Evolutionary conservation across 1,140 invertebrate genomes (phyloP).

Genomic region (Orchestia grillus): DNA sequence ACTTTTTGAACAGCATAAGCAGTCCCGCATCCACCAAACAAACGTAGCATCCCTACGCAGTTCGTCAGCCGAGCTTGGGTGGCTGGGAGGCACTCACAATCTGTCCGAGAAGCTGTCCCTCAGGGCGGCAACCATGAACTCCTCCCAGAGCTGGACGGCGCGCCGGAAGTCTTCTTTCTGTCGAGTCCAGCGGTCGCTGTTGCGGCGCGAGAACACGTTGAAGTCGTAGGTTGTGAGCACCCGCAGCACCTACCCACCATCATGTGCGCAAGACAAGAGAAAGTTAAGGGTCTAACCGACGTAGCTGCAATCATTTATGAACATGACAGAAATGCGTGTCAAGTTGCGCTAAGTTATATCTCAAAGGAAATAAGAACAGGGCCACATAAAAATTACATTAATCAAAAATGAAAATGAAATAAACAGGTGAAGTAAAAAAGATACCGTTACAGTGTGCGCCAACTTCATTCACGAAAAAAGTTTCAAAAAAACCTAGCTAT

Average conservation of each 20-base stretch:
- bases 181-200: conserved; percentile 64
- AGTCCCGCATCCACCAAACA: background rate
- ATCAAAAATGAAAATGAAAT: background rate
- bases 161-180: conserved; percentile 66
- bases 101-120: conserved; percentile 63
- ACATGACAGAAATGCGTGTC: background rate
- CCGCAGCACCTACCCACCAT: conserved; percentile 59
- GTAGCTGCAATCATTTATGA: background rate
- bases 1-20: background rate
- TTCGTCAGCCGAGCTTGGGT: background rate
- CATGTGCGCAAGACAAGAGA: background rate
- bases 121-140: conserved; percentile 57
- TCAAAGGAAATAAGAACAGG: background rate
- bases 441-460: background rate
- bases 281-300: background rate
- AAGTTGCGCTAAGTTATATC: background rate
- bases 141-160: conserved; percentile 64
- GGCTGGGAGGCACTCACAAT: conserved; percentile 55
- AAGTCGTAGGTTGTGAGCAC: conserved; percentile 66
- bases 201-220: conserved; percentile 67
- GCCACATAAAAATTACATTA: conserved; percentile 6
- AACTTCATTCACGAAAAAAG: background rate
- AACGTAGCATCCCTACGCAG: background rate
- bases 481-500: background rate
- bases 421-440: background rate